These are phyloP conservation scores for Morinoia aosen DNA, from an alignment of 2,888 invertebrate species.

Conservation along the genomic window DNA sequence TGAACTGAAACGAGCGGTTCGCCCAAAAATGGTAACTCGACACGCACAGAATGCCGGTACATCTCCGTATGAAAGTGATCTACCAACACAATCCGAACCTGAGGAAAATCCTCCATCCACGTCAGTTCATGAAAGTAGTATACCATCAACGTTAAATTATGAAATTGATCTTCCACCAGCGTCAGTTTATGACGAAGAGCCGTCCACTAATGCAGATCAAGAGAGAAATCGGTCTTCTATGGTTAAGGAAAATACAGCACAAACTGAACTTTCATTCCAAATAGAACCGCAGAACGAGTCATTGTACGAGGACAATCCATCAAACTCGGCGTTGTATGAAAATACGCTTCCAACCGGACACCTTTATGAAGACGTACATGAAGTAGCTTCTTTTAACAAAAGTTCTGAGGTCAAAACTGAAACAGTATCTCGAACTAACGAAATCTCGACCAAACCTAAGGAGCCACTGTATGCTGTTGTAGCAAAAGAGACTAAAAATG, in stretches of 20 bases:
- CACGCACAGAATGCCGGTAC: not conserved
- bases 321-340: not conserved
- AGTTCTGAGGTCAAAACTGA: not conserved
- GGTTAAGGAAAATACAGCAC: not conserved
- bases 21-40: not conserved
- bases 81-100: not conserved
- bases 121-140: not conserved
- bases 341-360: not conserved
- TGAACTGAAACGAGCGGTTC: not conserved
- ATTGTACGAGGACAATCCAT: not conserved
- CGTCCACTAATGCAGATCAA: not conserved
- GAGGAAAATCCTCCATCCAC: not conserved
- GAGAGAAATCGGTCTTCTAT: not conserved
- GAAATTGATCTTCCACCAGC: not conserved
- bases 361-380: not conserved
- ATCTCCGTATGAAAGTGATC: not conserved
- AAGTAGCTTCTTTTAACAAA: conserved; percentile 1
- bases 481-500: not conserved
- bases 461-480: not conserved
- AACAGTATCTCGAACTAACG: not conserved
- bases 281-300: not conserved
- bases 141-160: not conserved
- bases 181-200: not conserved
- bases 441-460: not conserved
- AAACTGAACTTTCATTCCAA: not conserved